These are phyloP conservation scores for Drosophila murphyi DNA, from an alignment of 1,140 invertebrate species.

Conservation along the genomic window DNA sequence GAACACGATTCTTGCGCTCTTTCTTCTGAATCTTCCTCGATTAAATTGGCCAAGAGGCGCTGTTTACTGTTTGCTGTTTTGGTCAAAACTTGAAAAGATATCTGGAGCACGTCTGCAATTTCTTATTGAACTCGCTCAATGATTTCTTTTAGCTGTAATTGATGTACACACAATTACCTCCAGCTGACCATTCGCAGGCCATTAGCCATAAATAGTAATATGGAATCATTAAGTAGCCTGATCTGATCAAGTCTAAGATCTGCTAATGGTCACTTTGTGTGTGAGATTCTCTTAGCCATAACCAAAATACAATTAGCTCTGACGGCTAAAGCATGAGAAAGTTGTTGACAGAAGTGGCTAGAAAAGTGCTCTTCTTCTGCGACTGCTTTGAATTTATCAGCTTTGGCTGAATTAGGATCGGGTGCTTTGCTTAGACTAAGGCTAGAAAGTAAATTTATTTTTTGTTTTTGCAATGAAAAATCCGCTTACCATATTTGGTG, in stretches of 20 bases:
- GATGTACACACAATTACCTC: constrained; percentile 18
- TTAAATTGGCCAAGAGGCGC: constrained; percentile 55
- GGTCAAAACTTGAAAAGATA: constrained; percentile 53
- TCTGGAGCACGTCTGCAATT: constrained; percentile 78
- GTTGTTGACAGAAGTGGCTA: constrained; percentile 76
- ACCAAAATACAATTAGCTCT: constrained; percentile 56
- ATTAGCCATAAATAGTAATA: constrained; percentile 64
- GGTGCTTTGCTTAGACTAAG: constrained; percentile 32
- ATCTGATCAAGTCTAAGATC: constrained; percentile 22
- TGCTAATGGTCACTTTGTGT: constrained; percentile 55
- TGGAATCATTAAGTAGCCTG: constrained; percentile 64
- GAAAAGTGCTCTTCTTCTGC: neutral
- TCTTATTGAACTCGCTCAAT: constrained; percentile 73
- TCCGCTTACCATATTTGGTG: constrained; percentile 69
- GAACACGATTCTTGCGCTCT: constrained; percentile 55
- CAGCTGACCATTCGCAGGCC: neutral
- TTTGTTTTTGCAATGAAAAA: constrained; percentile 38
- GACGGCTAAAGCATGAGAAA: constrained; percentile 71
- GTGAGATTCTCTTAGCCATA: constrained; percentile 56
- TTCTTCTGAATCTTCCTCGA: constrained; percentile 67
- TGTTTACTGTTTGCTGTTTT: constrained; percentile 39
- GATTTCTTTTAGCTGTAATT: constrained; percentile 83
- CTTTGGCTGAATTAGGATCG: constrained; percentile 14
- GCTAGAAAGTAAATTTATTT: constrained; percentile 77
- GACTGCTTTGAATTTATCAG: constrained; percentile 7